Conservation (phyloP, 2,113 vertebrate genomes). For the Apus apus region DNA sequence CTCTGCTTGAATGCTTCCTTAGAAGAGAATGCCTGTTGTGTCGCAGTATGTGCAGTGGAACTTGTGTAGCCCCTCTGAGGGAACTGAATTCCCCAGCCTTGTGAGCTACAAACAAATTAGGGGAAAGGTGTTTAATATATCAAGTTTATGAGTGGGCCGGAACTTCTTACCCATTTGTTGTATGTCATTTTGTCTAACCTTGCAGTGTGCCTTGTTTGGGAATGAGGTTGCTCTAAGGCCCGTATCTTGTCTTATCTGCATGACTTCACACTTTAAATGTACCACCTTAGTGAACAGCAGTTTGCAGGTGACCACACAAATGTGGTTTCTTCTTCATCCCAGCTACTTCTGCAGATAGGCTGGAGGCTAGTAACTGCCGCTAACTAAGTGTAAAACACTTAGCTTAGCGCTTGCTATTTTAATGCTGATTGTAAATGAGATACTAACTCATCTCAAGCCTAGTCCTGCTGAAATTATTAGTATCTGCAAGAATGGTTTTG, state of each 20-base stretch:
- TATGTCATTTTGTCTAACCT: not conserved
- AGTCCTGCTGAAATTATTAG: not conserved
- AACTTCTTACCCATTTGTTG: not conserved
- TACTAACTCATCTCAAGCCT: not conserved
- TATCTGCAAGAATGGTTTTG: not conserved
- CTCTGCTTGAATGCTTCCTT: constrained; percentile 59
- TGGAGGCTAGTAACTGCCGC: not conserved
- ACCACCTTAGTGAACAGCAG: not conserved
- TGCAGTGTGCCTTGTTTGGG: not conserved
- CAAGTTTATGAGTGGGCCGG: not conserved
- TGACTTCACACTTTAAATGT: not conserved
- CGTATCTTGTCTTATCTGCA: not conserved
- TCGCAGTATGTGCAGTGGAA: constrained; percentile 18
- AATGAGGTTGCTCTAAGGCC: not conserved
- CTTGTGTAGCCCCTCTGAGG: constrained; percentile 49
- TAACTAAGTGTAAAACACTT: not conserved
- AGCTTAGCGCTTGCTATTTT: constrained; percentile 56
- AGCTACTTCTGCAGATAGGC: not conserved
- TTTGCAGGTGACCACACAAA: not conserved
- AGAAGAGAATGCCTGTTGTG: constrained; percentile 59
- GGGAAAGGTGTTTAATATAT: constrained; percentile 34
- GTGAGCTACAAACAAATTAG: constrained; percentile 51
- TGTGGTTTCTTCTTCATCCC: not conserved
- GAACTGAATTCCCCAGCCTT: constrained; percentile 45
- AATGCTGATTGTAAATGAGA: not conserved